phyloP scores from a whole-genome alignment of 2,113 vertebrate genomes.

The Benitochromis conjunctus region DNA sequence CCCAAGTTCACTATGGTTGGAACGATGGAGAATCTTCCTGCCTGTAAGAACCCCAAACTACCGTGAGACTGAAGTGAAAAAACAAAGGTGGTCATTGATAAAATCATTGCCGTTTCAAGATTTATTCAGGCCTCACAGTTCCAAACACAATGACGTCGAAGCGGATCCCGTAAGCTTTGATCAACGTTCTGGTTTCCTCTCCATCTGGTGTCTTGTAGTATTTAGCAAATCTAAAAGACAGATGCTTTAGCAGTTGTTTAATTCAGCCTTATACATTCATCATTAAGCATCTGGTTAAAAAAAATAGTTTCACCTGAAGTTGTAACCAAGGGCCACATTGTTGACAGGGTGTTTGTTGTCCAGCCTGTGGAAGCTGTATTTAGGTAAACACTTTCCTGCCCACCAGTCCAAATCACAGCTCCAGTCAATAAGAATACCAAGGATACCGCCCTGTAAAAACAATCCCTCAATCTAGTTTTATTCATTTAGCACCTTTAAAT shows the following conservation, averaged over 20 bases:
- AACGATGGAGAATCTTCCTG: conserved; percentile 84
- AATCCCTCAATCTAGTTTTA: neutral
- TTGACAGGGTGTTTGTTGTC: conserved; percentile 75
- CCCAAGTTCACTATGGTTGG: conserved; percentile 87
- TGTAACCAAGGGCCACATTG: conserved; percentile 83
- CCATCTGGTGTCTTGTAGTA: conserved; percentile 72
- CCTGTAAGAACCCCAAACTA: conserved; percentile 57
- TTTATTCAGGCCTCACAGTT: conserved; percentile 70
- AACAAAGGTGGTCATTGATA: rapidly evolving
- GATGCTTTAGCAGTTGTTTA: neutral
- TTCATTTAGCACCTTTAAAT: neutral
- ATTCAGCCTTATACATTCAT: neutral
- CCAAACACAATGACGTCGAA: conserved; percentile 86
- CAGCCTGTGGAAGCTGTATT: conserved; percentile 82
- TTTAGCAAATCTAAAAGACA: conserved; percentile 80
- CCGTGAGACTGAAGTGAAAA: neutral
- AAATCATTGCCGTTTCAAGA: neutral
- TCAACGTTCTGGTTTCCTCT: conserved; percentile 73
- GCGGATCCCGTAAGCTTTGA: conserved; percentile 86
- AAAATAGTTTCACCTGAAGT: conserved; percentile 78
- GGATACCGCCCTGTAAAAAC: conserved; percentile 45
- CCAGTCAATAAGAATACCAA: conserved; percentile 63
- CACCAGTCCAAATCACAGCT: conserved; percentile 82
- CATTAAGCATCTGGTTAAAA: neutral
- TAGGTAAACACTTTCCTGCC: conserved; percentile 73